Base-by-base conservation (phyloP, 2,113 vertebrate genomes). In the Siniperca chuatsi region DNA sequence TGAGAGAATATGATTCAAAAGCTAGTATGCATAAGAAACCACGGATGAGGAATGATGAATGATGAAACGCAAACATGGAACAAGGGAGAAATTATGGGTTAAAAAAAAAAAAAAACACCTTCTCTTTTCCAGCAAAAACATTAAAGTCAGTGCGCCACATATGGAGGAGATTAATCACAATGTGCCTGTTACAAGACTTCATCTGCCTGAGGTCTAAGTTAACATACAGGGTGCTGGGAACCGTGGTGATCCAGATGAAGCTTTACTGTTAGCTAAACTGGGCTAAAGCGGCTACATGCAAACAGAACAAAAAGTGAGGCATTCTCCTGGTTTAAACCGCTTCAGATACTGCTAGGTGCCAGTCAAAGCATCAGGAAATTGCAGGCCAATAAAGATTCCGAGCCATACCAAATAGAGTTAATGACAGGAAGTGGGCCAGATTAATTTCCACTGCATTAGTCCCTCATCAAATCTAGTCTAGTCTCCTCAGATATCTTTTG, bases 401-500 rank as follows among this genome's bases (percentile, higher is more conserved):
- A 79, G 25, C 3, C 10, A 7, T 13, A 4, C 46, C 44, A 83
- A 82, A 54, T 13, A 29, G 57, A 62, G 42, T 46, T 78, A 91
- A 93, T 85, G 58, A 81, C 82, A 79, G 66, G 85, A 92, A 93
- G 84, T 67, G 70, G 67, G 68, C 33, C 21, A 15, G n/a, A 54
- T 35, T 33, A 54, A 57, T 78, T 78, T 87, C 82, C 48, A 3
- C 21, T 50, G 58, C 44, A 58, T 74, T 23, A 40, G 20, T 67
- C 29, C 25, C 35, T 58, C 46, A 73, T 75, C 71, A 82, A 6
- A 9, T 50, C 37, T 2, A 46, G 48, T 54, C 16, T 21, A 2
- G 12, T 48, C 35, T 78, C 37, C 50, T 50, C 18, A 20, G 13
- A 46, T 2, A 37, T 18, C 29, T 6, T 6, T 4, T 29, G 0